These are phyloP conservation scores for Hypocryptadius cinnamomeus DNA, from an alignment of 2,113 vertebrate genomes.

Conservation along the genomic window DNA sequence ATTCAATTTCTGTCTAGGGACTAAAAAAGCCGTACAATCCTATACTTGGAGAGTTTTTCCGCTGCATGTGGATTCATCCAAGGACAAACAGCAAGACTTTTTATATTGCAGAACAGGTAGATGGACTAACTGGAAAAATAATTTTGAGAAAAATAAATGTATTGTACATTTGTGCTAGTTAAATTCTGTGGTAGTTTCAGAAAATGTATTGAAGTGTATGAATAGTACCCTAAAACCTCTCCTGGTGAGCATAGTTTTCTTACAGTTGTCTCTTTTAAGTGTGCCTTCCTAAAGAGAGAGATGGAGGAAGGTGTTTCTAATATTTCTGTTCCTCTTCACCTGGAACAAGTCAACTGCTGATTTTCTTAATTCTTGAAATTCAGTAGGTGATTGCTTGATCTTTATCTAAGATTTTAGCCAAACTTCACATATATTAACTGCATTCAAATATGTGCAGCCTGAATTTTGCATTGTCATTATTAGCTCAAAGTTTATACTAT, in stretches of 20 bases:
- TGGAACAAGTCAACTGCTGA: neutral
- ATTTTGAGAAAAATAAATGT: neutral
- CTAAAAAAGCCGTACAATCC: slow-evolving; percentile 99
- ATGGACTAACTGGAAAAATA: neutral
- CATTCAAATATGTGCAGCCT: neutral
- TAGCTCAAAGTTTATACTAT: neutral
- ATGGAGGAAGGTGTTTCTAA: neutral
- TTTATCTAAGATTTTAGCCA: neutral
- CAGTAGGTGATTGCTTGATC: neutral
- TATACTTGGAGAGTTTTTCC: slow-evolving; percentile 94
- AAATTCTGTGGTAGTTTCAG: neutral
- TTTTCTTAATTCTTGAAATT: neutral
- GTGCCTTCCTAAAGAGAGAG: neutral
- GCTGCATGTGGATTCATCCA: slow-evolving; percentile 95
- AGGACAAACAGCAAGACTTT: slow-evolving; percentile 96
- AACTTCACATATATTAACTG: neutral
- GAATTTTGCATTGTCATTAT: neutral
- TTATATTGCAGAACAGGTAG: slow-evolving; percentile 96
- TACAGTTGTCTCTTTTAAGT: neutral
- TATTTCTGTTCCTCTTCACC: neutral
- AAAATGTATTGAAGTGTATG: neutral
- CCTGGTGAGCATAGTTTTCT: neutral
- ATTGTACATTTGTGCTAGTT: neutral
- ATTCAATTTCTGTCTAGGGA: slow-evolving; percentile 71
- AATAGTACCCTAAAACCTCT: neutral